Conservation (phyloP, 2,113 vertebrate species). For the Lophura nycthemera region DNA sequence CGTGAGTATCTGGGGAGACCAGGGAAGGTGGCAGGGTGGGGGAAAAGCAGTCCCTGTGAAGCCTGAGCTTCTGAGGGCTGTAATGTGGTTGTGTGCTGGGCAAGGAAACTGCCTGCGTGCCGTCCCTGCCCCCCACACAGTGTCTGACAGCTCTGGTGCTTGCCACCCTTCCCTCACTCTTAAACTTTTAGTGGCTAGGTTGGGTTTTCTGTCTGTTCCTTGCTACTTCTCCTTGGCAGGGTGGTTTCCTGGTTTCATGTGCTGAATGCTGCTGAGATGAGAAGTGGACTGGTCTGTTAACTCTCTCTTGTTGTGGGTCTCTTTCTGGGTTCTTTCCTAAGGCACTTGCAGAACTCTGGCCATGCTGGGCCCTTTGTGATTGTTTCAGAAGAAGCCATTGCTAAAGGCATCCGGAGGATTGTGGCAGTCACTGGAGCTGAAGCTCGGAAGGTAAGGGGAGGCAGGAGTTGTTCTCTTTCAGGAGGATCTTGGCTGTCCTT, state of each 20-base stretch:
- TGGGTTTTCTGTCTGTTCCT: neutral
- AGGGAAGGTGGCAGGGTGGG: accelerated
- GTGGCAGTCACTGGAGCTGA: conserved; percentile 93
- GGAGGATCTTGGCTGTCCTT: neutral
- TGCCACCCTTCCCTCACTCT: neutral
- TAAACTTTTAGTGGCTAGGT: neutral
- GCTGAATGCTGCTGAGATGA: neutral
- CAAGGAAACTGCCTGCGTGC: neutral
- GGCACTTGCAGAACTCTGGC: conserved; percentile 92
- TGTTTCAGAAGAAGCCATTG: conserved; percentile 96
- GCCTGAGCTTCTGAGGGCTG: neutral
- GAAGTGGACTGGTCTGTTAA: neutral
- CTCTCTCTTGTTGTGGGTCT: neutral
- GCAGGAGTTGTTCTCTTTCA: neutral
- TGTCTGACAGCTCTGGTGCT: neutral
- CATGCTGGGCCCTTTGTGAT: conserved; percentile 92
- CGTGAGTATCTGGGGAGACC: conserved; percentile 81
- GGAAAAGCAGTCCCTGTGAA: neutral
- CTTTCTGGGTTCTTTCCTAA: conserved; percentile 68
- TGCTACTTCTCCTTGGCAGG: neutral
- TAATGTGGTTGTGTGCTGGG: accelerated
- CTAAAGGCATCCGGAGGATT: conserved; percentile 96
- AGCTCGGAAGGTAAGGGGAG: conserved; percentile 89
- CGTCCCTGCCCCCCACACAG: accelerated
- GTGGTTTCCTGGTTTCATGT: neutral